Base-by-base conservation (phyloP, 2,888 invertebrate species). In the Meloe dianella region DNA sequence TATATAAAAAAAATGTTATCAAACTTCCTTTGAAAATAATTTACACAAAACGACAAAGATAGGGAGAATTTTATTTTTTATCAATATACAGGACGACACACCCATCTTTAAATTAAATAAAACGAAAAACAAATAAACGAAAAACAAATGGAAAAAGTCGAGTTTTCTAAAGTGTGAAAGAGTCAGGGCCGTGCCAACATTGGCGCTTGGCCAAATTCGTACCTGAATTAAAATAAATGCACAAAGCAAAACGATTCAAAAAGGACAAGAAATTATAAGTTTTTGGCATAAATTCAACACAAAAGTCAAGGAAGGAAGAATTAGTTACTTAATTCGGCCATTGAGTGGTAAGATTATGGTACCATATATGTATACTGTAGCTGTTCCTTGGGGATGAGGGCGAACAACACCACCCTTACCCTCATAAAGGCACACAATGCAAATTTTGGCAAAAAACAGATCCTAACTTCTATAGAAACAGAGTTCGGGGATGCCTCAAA, bases 41-140 rank as follows among this genome's bases (percentile, higher is more conserved):
- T 24, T 54, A 54, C 51, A 54, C 22, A 54, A 54, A 54, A 54
- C 3, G 20, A 59, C n/a, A 59, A 29, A 20, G 30, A 58, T 58
- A 58, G 58, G 29, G 14, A 6, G 20, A 35, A 12, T 12, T 35
- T 38, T 38, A 0, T 1, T 17, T 3, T 14, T 30, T 17, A 38
- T 59, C 59, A 59, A 59, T 35, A 59, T 24, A 24, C 59, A 38
- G 59, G 59, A 59, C 30, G 20, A 47, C 54, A 54, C 54, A 54
- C 54, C 54, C 24, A 54, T 54, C 54, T 22, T 54, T 54, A 12
- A 54, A 24, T 24, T 6, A 22, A 22, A 20, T 54, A 12, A 47
- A 47, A 47, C 20, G 1, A 20, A 20, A 47, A 20, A 20, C 54
- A 54, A 54, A 54, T 24, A 54, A 24, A 47, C 9, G 47, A 20